Base-by-base conservation (phyloP, 2,797 vertebrate genomes). In the Cossypha caffra region DNA sequence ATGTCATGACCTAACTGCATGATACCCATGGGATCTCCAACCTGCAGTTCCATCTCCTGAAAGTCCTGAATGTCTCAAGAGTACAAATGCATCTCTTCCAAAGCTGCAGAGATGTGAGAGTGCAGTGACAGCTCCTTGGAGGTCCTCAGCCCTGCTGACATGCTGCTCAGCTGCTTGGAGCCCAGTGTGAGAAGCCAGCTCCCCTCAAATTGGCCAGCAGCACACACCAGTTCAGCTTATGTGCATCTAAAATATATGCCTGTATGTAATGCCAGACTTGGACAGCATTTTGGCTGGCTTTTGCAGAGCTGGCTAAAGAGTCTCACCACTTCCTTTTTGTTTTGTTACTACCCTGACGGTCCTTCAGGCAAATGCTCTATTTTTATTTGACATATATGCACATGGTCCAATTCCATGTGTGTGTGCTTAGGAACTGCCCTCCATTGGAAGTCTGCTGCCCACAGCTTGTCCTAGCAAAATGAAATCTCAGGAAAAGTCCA, bases 231-330 rank as follows among this genome's bases (percentile, higher is more conserved):
- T 80, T 68, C 51, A 85, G 84, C 78, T 89, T 87, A 77, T 89
- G 38, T 94, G 29, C 57, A 48, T 88, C 45, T 82, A 14, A 82
- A 94, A 88, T 75, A 12, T 52, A 74, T 16, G 51, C 38, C 61
- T 92, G 88, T 48, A 16, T 9, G 16, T 29, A 26, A 47, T 40
- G 78, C 84, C 91, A 93, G 10, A 37, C 72, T 77, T 93, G 86
- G 92, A 90, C 91, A 95, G 77, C 68, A 38, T 92, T 88, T 94
- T 96, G 95, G 91, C 88, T 95, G 92, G 61, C 80, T 95, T 94
- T 75, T 91, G 68, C 52, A 37, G 81, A 93, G 74, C 78, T 93
- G 94, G 91, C 84, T 93, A 18, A 87, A 58, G 67, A 71, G 58
- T 68, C 51, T 93, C 75, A 78, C 93, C 76, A 75, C 83, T 93